Conservation (phyloP, 2,797 vertebrate genomes). For the Anableps anableps region DNA sequence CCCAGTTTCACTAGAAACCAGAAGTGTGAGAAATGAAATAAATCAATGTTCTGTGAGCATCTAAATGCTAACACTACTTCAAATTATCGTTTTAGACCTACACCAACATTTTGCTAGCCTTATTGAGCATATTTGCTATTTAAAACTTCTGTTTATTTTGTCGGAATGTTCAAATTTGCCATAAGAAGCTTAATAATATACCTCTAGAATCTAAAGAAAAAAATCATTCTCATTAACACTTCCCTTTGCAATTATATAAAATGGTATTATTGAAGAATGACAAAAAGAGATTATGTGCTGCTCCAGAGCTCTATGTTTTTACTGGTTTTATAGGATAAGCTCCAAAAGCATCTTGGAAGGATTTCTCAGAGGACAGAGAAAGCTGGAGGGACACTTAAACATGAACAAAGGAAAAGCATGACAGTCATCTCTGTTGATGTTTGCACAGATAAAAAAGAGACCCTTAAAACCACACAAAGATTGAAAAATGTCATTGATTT, state of each 20-base stretch:
- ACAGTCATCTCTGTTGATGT: neutral
- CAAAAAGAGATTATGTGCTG: neutral
- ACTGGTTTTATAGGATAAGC: neutral
- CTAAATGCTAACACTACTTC: conserved; percentile 5
- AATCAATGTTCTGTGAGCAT: conserved; percentile 8
- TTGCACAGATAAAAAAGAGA: conserved; percentile 4
- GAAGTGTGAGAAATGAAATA: conserved; percentile 2
- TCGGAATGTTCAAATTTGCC: neutral
- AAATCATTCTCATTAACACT: neutral
- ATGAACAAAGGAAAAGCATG: conserved; percentile 3
- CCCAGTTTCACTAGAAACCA: conserved; percentile 10
- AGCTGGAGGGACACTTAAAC: conserved; percentile 14
- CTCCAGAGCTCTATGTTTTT: neutral
- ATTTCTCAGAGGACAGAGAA: neutral
- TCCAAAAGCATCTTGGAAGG: neutral
- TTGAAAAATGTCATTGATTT: neutral
- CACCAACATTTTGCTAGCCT: neutral
- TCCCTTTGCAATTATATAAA: neutral
- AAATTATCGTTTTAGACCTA: neutral
- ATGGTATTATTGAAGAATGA: too few relatives aligned
- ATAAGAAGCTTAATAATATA: neutral
- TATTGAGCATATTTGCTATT: neutral
- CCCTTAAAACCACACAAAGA: conserved; percentile 5
- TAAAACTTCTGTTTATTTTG: neutral
- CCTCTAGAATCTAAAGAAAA: neutral